Conservation (phyloP, 2,888 invertebrate species). For the Drosophila maculinotata region DNA sequence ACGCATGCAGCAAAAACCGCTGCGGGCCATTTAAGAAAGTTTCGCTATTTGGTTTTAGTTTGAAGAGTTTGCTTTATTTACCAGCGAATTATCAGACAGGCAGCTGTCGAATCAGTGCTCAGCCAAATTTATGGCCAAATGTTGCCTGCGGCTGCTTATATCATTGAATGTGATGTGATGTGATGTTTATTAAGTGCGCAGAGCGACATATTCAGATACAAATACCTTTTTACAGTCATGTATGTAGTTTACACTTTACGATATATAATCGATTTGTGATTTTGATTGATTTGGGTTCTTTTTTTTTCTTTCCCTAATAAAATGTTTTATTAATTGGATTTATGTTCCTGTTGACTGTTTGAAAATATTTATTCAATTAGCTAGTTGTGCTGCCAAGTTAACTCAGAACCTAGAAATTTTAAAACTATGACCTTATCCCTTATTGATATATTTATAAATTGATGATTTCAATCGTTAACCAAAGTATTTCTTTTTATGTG, state of each 20-base stretch:
- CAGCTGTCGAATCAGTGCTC: constrained; percentile 33
- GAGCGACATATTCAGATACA: constrained; percentile 11
- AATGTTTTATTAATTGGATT: no score
- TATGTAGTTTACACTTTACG: background rate
- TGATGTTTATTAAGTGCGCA: constrained; percentile 48
- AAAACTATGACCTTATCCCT: no score
- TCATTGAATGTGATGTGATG: constrained; percentile 51
- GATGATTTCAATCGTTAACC: no score
- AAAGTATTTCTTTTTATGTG: no score
- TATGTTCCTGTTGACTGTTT: no score
- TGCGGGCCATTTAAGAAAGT: constrained; percentile 63
- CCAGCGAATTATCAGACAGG: constrained; percentile 28
- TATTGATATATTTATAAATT: no score
- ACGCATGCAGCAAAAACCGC: constrained; percentile 41
- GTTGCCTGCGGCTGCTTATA: constrained; percentile 53
- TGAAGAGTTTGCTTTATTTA: constrained; percentile 38
- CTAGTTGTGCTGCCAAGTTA: no score
- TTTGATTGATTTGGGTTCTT: background rate
- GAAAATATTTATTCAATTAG: no score
- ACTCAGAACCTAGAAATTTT: no score
- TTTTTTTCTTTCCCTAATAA: no score
- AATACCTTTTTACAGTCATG: background rate
- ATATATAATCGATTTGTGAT: background rate
- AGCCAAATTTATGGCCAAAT: constrained; percentile 39
- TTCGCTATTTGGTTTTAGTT: constrained; percentile 55